Conservation (phyloP, 2,113 vertebrate species). For the Columba livia region DNA sequence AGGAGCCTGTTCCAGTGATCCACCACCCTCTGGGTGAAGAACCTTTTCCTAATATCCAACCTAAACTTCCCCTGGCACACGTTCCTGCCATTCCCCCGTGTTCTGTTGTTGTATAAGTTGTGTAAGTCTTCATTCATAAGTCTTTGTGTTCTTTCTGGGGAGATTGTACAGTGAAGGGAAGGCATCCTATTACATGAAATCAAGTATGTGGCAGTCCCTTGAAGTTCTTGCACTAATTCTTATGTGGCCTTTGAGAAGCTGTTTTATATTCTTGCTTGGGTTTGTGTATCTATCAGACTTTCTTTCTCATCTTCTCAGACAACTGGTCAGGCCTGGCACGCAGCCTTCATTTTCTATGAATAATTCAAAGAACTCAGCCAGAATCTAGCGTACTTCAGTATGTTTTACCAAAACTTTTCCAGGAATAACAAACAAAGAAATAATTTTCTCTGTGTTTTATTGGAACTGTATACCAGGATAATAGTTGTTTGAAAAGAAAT, state of each 20-base stretch:
- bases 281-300: background rate
- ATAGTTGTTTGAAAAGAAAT: slow-evolving; percentile 10
- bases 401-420: slow-evolving; percentile 4
- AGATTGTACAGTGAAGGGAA: background rate
- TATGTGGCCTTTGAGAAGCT: background rate
- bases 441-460: slow-evolving; percentile 32
- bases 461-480: background rate
- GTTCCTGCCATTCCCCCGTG: too few species aligned
- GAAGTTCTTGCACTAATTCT: background rate
- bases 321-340: slow-evolving; percentile 29
- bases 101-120: background rate
- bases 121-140: background rate
- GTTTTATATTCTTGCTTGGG: background rate
- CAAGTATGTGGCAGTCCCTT: background rate
- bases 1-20: too few species aligned
- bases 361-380: slow-evolving; percentile 51
- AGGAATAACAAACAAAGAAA: background rate
- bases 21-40: too few species aligned
- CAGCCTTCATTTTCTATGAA: slow-evolving; percentile 25
- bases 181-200: background rate
- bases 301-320: background rate
- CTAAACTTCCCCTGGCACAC: too few species aligned
- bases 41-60: too few species aligned
- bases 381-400: background rate
- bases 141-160: background rate